These are phyloP conservation scores for Mercenaria mercenaria DNA, from an alignment of 1,140 invertebrate species.

Conservation along the genomic window DNA sequence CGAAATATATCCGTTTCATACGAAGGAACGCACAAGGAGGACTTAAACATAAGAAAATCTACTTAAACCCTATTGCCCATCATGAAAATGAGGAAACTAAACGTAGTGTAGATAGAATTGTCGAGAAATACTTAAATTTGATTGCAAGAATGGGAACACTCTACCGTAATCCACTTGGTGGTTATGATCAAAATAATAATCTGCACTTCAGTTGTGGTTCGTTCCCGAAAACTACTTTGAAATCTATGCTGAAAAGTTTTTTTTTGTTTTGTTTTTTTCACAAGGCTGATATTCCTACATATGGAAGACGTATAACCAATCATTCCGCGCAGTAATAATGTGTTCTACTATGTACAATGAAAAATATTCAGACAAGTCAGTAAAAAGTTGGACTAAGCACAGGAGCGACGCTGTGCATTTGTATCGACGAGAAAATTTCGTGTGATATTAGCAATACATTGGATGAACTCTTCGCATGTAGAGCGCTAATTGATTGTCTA, in stretches of 20 bases:
- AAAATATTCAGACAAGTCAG: conserved; percentile 8
- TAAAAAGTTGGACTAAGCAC: not conserved
- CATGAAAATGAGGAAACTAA: not conserved
- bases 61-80: not conserved
- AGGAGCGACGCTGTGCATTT: not conserved
- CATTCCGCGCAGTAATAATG: not conserved
- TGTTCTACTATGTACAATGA: conserved; percentile 15
- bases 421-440: conserved; percentile 33
- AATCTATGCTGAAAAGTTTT: not conserved
- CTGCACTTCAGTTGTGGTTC: not conserved
- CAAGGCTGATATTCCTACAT: no score
- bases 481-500: no score
- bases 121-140: not conserved
- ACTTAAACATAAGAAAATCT: not conserved
- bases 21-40: conserved; percentile 18
- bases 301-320: not conserved
- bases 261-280: no score
- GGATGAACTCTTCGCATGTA: not conserved
- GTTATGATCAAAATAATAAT: not conserved
- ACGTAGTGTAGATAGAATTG: not conserved
- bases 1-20: not conserved
- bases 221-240: not conserved
- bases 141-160: not conserved
- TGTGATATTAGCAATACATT: conserved; percentile 20
- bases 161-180: not conserved